These are phyloP conservation scores for Autographa pulchrina DNA, from an alignment of 2,888 invertebrate species.

Conservation along the genomic window DNA sequence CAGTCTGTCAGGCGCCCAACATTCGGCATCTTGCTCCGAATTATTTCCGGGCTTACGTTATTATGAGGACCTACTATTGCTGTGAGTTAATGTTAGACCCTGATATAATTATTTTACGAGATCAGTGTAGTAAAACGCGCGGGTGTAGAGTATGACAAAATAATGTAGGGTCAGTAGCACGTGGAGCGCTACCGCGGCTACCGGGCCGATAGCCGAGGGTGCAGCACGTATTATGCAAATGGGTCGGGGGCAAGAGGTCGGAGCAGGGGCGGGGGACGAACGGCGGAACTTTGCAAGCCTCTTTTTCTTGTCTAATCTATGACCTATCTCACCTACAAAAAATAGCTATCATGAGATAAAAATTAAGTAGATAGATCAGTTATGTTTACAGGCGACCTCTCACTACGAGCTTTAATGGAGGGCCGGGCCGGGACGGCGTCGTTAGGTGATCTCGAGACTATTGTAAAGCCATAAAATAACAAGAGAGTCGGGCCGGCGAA, in stretches of 20 bases:
- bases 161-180: conserved; percentile 18
- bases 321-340: conserved; percentile 32
- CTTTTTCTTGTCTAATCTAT: conserved; percentile 17
- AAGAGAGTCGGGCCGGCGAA: conserved; percentile 37
- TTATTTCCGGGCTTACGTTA: conserved; percentile 13
- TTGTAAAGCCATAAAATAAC: conserved; percentile 33
- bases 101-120: conserved; percentile 17
- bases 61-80: not conserved
- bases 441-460: conserved; percentile 7
- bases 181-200: conserved; percentile 48
- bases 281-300: conserved; percentile 30
- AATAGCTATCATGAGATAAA: conserved; percentile 16
- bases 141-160: not conserved
- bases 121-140: not conserved
- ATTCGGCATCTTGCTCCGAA: conserved; percentile 14
- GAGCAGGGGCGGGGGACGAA: conserved; percentile 32
- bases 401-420: not conserved
- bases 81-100: conserved; percentile 13
- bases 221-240: conserved; percentile 78
- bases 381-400: conserved; percentile 23
- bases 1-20: not conserved
- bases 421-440: not conserved
- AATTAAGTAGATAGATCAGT: not conserved
- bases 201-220: conserved; percentile 45
- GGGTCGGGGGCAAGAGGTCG: conserved; percentile 63